Evolutionary conservation across 2,797 vertebrate genomes (phyloP).

Genomic region (Myoxocephalus aenaeus): DNA sequence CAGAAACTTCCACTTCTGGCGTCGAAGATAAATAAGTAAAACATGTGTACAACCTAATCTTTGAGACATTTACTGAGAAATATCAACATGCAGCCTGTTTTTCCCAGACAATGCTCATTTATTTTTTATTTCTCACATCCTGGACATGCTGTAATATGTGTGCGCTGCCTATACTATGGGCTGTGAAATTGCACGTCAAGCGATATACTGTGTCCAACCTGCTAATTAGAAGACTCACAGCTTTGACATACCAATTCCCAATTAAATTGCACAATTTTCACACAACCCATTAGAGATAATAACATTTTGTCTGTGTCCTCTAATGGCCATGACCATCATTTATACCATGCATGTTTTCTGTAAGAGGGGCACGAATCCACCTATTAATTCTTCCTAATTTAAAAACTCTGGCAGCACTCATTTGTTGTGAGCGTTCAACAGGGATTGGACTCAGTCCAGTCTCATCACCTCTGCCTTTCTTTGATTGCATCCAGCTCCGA

Average conservation of each 20-base stretch:
- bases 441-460: constrained; percentile 68
- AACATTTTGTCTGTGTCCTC: constrained; percentile 15
- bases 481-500: constrained; percentile 60
- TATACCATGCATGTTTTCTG: constrained; percentile 15
- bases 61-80: neutral
- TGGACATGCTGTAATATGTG: neutral
- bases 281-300: constrained; percentile 12
- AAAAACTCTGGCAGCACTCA: constrained; percentile 63
- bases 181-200: constrained; percentile 12
- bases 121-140: neutral
- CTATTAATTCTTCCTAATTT: constrained; percentile 53
- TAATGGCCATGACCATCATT: constrained; percentile 48
- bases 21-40: neutral
- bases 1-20: constrained; percentile 43
- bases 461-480: constrained; percentile 67
- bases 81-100: neutral
- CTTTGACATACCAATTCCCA: constrained; percentile 15
- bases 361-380: constrained; percentile 36
- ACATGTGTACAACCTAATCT: neutral
- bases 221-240: constrained; percentile 11
- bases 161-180: neutral
- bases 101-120: neutral
- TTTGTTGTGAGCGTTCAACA: constrained; percentile 70
- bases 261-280: constrained; percentile 26
- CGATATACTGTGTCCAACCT: neutral